These are phyloP conservation scores for Galeopsomyia nigrocyanea DNA, from an alignment of 2,888 invertebrate genomes.

Conservation along the genomic window DNA sequence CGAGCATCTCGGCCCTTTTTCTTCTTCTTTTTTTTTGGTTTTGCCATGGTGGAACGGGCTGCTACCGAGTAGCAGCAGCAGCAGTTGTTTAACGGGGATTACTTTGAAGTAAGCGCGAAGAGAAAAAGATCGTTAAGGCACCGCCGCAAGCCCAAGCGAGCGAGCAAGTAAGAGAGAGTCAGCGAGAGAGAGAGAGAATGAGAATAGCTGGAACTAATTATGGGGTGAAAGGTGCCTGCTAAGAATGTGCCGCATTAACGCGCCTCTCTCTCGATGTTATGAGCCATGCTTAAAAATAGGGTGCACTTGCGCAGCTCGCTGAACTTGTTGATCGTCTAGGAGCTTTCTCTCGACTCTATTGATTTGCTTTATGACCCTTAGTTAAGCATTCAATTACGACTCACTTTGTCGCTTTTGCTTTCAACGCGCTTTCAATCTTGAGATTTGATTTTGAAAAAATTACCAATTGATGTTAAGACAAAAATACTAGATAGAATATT, in stretches of 20 bases:
- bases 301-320: conserved; percentile 8
- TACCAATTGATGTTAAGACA: too few relatives aligned
- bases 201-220: conserved; percentile 49
- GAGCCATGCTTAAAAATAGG: conserved; percentile 36
- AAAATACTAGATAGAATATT: too few relatives aligned
- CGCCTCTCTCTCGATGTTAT: conserved; percentile 21
- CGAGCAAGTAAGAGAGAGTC: too few relatives aligned
- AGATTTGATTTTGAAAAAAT: too few relatives aligned
- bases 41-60: conserved; percentile 32
- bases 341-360: too few relatives aligned
- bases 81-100: conserved; percentile 46
- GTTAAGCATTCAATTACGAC: too few relatives aligned
- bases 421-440: too few relatives aligned
- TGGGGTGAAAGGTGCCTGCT: conserved; percentile 46
- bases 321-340: conserved; percentile 32
- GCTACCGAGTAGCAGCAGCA: conserved; percentile 44
- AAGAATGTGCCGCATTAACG: conserved; percentile 32
- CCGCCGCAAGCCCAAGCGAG: too few relatives aligned
- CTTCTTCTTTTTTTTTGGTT: conserved; percentile 16
- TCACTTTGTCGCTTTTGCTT: too few relatives aligned
- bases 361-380: too few relatives aligned
- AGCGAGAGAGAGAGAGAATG: conserved; percentile 23
- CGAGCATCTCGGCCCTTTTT: conserved; percentile 12
- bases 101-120: conserved; percentile 41
- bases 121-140: too few relatives aligned